Conservation (phyloP, 2,888 invertebrate genomes). For the Leptopilina syphax region DNA sequence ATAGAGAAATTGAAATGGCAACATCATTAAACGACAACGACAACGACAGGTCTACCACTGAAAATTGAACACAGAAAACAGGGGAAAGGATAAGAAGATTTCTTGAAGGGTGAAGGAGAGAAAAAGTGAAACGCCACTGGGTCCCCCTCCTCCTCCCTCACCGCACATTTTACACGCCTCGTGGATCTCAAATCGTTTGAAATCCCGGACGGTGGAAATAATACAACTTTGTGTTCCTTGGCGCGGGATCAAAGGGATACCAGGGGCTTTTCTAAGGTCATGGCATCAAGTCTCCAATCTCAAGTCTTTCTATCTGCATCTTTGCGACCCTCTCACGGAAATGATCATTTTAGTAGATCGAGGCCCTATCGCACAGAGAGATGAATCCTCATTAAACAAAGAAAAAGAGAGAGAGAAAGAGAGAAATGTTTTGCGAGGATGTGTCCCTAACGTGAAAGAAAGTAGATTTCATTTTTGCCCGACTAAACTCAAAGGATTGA, state of each 20-base stretch:
- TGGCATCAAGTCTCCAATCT: conserved; percentile 61
- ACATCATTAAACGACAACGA: conserved; percentile 58
- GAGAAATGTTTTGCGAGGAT: conserved; percentile 18
- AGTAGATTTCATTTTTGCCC: neutral
- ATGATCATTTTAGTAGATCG: conserved; percentile 33
- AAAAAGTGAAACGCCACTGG: conserved; percentile 59
- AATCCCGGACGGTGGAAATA: conserved; percentile 71
- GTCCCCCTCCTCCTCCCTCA: neutral
- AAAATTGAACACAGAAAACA: conserved; percentile 49
- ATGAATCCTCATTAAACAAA: conserved; percentile 39
- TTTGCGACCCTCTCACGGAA: conserved; percentile 36
- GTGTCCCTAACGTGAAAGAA: neutral
- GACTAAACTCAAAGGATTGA: neutral
- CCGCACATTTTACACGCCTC: conserved; percentile 69
- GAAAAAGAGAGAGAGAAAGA: neutral
- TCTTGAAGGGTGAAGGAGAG: conserved; percentile 46
- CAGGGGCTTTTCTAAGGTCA: conserved; percentile 50
- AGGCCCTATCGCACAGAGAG: conserved; percentile 15
- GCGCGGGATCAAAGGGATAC: conserved; percentile 70
- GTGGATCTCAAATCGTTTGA: conserved; percentile 70
- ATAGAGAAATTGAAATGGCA: conserved; percentile 63
- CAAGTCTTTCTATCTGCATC: conserved; percentile 58
- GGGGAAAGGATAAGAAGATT: conserved; percentile 47
- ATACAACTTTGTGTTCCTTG: conserved; percentile 74
- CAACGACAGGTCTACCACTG: conserved; percentile 47